Conservation (phyloP, 2,888 invertebrate species). For the Taenaris catops region DNA sequence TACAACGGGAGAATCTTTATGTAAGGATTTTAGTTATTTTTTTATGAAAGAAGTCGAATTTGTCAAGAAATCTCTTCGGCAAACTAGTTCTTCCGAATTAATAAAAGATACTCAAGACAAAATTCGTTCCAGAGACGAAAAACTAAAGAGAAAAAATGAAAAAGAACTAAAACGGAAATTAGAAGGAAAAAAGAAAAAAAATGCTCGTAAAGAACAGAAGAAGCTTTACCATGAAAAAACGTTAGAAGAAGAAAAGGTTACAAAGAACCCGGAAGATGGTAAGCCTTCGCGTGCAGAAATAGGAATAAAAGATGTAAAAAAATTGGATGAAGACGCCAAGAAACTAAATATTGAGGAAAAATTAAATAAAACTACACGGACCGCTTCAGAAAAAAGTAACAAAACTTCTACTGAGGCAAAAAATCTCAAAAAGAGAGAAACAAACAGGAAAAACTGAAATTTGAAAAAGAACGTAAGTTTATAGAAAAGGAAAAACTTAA, state of each 20-base stretch:
- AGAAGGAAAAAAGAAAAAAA: slow-evolving; percentile 9
- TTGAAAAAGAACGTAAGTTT: slow-evolving; percentile 6
- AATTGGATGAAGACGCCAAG: background rate
- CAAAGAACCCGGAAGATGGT: too few relatives aligned
- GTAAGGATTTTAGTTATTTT: slow-evolving; percentile 39
- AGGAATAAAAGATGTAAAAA: background rate
- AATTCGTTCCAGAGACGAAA: slow-evolving; percentile 28
- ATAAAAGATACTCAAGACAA: slow-evolving; percentile 41
- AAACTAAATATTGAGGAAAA: slow-evolving; percentile 2
- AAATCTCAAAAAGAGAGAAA: slow-evolving; percentile 14
- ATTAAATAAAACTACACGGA: slow-evolving; percentile 2
- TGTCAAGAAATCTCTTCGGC: slow-evolving; percentile 15
- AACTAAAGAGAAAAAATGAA: slow-evolving; percentile 23
- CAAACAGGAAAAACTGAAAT: slow-evolving; percentile 15
- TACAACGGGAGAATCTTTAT: slow-evolving; percentile 18
- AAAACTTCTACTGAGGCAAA: slow-evolving; percentile 10
- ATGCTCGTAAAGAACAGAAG: slow-evolving; percentile 5
- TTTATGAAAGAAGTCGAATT: slow-evolving; percentile 34
- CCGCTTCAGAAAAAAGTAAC: slow-evolving; percentile 5
- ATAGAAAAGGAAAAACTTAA: slow-evolving; percentile 14
- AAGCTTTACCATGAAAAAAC: background rate
- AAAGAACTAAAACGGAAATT: slow-evolving; percentile 15
- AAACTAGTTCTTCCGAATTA: slow-evolving; percentile 43
- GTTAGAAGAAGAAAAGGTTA: too few relatives aligned
- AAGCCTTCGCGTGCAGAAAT: background rate